These are phyloP conservation scores for Pseudocheirus occidentalis DNA, from an alignment of 2,797 vertebrate species.

Conservation along the genomic window DNA sequence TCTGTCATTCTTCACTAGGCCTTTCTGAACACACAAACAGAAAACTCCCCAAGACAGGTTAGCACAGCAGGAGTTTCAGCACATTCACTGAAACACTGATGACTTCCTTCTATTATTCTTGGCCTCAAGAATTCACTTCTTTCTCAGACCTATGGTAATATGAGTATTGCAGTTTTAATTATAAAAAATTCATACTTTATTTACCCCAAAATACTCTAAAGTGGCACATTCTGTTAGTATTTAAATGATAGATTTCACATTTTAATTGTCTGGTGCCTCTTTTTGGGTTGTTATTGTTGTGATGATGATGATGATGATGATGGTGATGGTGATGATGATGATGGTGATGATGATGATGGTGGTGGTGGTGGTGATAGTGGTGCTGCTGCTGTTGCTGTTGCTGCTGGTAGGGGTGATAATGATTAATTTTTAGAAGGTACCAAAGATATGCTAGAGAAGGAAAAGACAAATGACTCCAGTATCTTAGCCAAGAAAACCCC, in stretches of 20 bases:
- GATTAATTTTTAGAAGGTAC: slow-evolving; percentile 16
- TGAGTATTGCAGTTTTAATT: slow-evolving; percentile 64
- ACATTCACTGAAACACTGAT: not conserved
- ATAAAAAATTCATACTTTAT: slow-evolving; percentile 24
- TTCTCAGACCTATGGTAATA: slow-evolving; percentile 31
- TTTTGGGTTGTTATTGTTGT: slow-evolving; percentile 11
- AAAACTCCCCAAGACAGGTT: not conserved
- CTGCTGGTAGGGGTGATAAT: too few relatives aligned
- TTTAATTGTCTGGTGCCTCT: slow-evolving; percentile 64
- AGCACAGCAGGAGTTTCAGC: slow-evolving; percentile 32
- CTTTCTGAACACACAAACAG: slow-evolving; percentile 5
- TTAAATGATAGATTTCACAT: slow-evolving; percentile 39
- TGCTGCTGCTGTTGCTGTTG: not conserved
- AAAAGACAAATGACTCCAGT: too few relatives aligned
- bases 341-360: not conserved
- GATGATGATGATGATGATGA: too few relatives aligned
- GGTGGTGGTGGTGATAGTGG: not conserved
- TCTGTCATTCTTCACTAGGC: not conserved
- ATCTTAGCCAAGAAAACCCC: too few relatives aligned
- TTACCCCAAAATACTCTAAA: slow-evolving; percentile 55
- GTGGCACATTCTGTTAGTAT: slow-evolving; percentile 45
- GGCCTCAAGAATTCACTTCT: slow-evolving; percentile 49
- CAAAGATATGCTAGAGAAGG: slow-evolving; percentile 9
- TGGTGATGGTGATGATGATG: too few relatives aligned
- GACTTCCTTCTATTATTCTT: slow-evolving; percentile 58